Base-by-base conservation (phyloP, 2,797 vertebrate species). In the Sebastolobus alascanus region DNA sequence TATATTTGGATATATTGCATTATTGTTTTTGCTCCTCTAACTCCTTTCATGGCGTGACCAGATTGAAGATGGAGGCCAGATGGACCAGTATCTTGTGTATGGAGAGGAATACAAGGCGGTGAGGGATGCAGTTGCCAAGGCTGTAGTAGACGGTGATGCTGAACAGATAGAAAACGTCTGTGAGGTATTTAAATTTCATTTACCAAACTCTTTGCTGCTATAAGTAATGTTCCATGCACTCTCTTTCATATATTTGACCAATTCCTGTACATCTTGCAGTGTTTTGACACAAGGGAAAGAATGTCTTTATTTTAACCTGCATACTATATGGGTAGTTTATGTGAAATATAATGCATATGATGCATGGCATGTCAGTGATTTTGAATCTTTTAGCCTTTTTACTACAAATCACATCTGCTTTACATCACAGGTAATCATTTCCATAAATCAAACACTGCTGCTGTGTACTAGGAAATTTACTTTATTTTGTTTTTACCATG, bases 121-220 rank as follows among this genome's bases (percentile, higher is more conserved):
- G 16, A 74, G 81, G 35, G 88, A 86, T 63, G 85, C 85, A 73
- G 83, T 87, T 69, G 79, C 81, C 12, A 82, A 59, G 64, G 88
- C 85, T 59, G 59, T 75, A 29, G n/a, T 83, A 46, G 79, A 95
- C 20, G 72, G 93, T 14, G 80, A 91, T 20, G 77, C 87, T 11
- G 38, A 87, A 11, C 73, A 33, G 8, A 73, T 96, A 18, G 75
- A 83, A 1, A 38, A 93, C 18, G 90, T 89, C 1, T 87, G 93
- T 61, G 50, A 94, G 97, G 97, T 98, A 96, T 85, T 73, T 58
- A 12, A 43, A 50, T 72, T 60, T n/a, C 5, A 50, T 63, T 29
- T 46, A 29, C 25, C 13, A 27, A 43, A 40, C 5, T 22, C 6
- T 65, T 54, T 18, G 33, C 33, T 35, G 33, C 33, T 35, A 35